Percentiles rank a stretch among this genome's conserved stretches.
phyloP scores from a whole-genome alignment of 2,797 vertebrate genomes.

The Kryptolebias ocellatus region DNA sequence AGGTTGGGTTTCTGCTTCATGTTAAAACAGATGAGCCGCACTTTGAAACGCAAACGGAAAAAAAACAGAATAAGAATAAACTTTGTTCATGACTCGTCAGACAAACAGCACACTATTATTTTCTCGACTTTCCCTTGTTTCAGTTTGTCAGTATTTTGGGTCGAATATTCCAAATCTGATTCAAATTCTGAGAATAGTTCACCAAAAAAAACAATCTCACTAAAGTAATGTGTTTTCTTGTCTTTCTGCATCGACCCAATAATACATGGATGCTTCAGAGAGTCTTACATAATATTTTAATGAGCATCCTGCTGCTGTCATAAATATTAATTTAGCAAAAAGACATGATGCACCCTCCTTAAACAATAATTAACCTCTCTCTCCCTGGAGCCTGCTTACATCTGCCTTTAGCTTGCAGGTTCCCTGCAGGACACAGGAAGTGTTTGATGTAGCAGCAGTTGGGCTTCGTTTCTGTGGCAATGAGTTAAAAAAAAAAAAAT shows the following conservation, averaged over 20 bases:
- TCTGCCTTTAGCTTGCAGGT: not conserved
- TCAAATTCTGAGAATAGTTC: no score
- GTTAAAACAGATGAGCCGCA: no score
- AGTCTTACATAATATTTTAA: not conserved
- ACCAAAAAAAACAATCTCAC: no score
- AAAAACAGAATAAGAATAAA: no score
- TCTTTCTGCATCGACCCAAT: not conserved
- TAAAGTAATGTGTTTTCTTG: not conserved
- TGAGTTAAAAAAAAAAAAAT: no score
- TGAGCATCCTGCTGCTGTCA: conserved; percentile 2
- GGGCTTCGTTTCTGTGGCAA: not conserved
- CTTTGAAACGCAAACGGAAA: no score
- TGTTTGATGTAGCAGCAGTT: not conserved
- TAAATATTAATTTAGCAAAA: not conserved
- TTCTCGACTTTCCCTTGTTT: no score
- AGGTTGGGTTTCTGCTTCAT: no score
- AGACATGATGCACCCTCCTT: not conserved
- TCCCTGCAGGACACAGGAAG: not conserved
- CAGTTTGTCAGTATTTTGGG: no score
- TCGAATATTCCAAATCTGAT: no score
- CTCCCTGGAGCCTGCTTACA: not conserved
- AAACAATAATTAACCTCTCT: not conserved
- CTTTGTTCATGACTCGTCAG: no score
- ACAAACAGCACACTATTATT: no score
- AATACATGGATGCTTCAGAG: not conserved